Base-by-base conservation (phyloP, 2,797 vertebrate genomes). In the Dipus sagitta region DNA sequence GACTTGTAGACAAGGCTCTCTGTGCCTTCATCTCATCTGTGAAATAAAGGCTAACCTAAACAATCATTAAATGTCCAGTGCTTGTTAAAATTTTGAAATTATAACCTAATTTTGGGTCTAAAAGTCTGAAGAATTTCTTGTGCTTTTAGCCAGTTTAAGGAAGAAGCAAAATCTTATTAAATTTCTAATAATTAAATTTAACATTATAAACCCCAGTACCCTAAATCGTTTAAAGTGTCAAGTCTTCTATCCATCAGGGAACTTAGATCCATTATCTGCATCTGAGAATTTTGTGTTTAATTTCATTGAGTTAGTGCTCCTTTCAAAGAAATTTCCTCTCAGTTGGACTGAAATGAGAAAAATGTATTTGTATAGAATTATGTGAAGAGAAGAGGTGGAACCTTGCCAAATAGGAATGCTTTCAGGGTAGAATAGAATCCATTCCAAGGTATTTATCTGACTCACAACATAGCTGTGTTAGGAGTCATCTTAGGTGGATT, bases 161-260 rank as follows among this genome's bases (percentile, higher is more conserved):
- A 90, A 80, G 8, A 85, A 75, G 24, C 84, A 90, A 80, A 88
- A 86, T 72, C 28, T 75, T 64, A 87, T 74, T 74, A 81, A 93
- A 82, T 38, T 47, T 54, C 80, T 91, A 94, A 83, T 76, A 86
- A 90, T 94, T 64, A 85, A 93, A 42, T 64, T 47, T 83, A 94
- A 86, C 80, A 47, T 71, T 92, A 72, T 15, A 86, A 81, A 74
- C 38, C 72, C 13, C 47, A 76, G 18, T 86, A 72, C 47, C 30
- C 52, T 88, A 77, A 77, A 38, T 0, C 1, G 62, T 93, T 94
- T 81, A 93, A 95, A 90, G 74, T 34, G 23, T 15, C 58, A 82
- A 21, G 23, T 71, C 38, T 91, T 81, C 54, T 64, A 7, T 58
- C 18, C 54, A 15, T 34, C 21, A 88, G 77, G 28, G 30, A 85